Base-by-base conservation (phyloP, 2,888 invertebrate species). In the Brachyopa scutellaris region DNA sequence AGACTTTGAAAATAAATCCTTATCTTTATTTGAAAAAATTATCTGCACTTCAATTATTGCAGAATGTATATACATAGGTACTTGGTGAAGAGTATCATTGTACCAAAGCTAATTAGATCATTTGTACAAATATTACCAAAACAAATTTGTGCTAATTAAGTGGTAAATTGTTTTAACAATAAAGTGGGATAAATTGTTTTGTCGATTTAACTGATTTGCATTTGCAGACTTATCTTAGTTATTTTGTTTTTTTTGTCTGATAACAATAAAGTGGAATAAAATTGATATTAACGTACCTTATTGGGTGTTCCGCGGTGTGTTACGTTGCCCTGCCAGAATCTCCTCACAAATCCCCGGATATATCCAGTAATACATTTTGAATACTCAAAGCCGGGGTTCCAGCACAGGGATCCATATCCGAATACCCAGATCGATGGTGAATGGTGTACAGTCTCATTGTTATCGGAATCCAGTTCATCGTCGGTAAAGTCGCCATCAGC, bases 381-480 rank as follows among this genome's bases (percentile, higher is more conserved):
- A 88, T 94, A 97, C 61, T 95, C 94, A 89, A 99, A 98, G 59
- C 98, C 98, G 0, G 97, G 97, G 90, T 96, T 94, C 98, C 98
- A 99, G 91, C 98, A 96, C 53, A 99, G 91, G 0, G 97, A 98
- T 2, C 99, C 99, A 87, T 99, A 99, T 0, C 98, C 99, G 88
- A 98, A 99, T 21, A 99, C 93, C 97, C 97, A 99, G 88, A 87
- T 88, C 17, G 86, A 84, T 5, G 86, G 84, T 2, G 85, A 84
- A 55, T 51, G 4, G 1, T 55, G 29, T 21, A 23, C 74, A n/a
- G 77, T 79, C 3, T 64, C 84, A 51, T 86, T 85, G n/a, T 72
- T 79, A 47, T 79, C 67, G 33, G 62, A 79, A 9, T 85, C 70
- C 2, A 84, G 84, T 33, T 86, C 86, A 8, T 82, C 86, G 2